Evolutionary conservation across 1,140 invertebrate species (phyloP).

Genomic region (Meloidogyne hapla): DNA sequence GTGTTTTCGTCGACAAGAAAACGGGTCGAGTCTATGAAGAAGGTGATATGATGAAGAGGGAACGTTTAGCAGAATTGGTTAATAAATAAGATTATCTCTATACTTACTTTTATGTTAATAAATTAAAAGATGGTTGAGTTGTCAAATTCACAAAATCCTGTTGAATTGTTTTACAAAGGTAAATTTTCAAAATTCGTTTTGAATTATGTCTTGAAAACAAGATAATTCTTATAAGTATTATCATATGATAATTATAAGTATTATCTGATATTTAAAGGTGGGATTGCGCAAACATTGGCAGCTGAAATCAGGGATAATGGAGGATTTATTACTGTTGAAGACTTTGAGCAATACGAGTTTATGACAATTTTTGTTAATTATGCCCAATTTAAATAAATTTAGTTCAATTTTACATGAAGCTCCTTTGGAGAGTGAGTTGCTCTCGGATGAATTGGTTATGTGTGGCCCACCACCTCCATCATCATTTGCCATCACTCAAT

Average conservation of each 20-base stretch:
- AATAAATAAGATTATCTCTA: neutral
- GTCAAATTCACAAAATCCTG: conserved; percentile 60
- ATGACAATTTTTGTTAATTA: conserved; percentile 10
- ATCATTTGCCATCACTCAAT: conserved; percentile 57
- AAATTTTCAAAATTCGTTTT: neutral
- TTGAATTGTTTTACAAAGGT: conserved; percentile 64
- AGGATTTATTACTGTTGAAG: conserved; percentile 54
- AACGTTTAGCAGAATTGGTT: conserved; percentile 64
- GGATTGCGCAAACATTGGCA: conserved; percentile 55
- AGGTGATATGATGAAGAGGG: conserved; percentile 65
- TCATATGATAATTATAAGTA: too few relatives aligned
- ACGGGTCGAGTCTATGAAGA: conserved; percentile 65
- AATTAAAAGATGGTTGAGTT: conserved; percentile 58
- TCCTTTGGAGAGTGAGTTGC: conserved; percentile 52
- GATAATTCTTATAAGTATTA: too few relatives aligned
- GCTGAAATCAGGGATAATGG: conserved; percentile 64
- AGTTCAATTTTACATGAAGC: conserved; percentile 68
- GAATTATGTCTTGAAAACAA: too few relatives aligned
- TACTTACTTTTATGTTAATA: neutral
- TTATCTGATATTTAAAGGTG: conserved; percentile 35
- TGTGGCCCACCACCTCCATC: conserved; percentile 64
- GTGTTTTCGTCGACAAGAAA: conserved; percentile 64
- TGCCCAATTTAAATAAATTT: conserved; percentile 71
- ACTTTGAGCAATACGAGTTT: conserved; percentile 65
- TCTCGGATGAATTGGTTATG: conserved; percentile 58